Base-by-base conservation (phyloP, 1,140 invertebrate species). In the Andricus grossulariae region DNA sequence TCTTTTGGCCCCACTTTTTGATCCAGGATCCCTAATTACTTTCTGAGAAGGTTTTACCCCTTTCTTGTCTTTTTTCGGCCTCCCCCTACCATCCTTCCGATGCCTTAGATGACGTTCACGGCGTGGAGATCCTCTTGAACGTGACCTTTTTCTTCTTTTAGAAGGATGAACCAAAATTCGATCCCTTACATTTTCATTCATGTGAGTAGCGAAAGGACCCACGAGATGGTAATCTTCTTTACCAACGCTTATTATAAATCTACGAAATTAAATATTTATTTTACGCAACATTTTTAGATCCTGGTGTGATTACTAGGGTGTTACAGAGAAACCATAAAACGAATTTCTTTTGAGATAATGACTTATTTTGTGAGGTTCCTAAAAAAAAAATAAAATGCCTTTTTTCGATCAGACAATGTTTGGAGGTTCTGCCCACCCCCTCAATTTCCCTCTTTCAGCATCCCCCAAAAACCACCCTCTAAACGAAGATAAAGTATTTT, bases 121-220 rank as follows among this genome's bases (percentile, higher is more conserved):
- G 10, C 39, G 39, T 45, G 39, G 10, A 66, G 25, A 66, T n/a
- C n/a, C 18, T 66, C 25, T 66, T 66, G 60, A 66, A 32, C 21
- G 12, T 15, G 57, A 39, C 39, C 32, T 66, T 66, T 2, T 5
- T 25, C 32, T 66, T 66, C 60, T 66, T n/a, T 45, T 45, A 15
- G 25, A 5, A 13, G 21, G 39, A 1, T 15, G n/a, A 8, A 39
- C 15, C 5, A 15, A 15, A 11, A 15, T 66, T n/a, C 15, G 8
- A 39, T n/a, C 32, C 45, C 8, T 16, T 0, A n/a, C 13, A 45
- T 39, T 32, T 39, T 39, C 32, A 66, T 66, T 66, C 13, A 66
- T 39, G 7, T 16, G n/a, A 2, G 25, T 52, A 10, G 66, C 77
- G 49, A 75, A 75, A 32, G 77, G 73, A 19, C 70, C 73, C 10